Evolutionary conservation across 2,888 invertebrate species (phyloP).

Genomic region (Volucella inflata): DNA sequence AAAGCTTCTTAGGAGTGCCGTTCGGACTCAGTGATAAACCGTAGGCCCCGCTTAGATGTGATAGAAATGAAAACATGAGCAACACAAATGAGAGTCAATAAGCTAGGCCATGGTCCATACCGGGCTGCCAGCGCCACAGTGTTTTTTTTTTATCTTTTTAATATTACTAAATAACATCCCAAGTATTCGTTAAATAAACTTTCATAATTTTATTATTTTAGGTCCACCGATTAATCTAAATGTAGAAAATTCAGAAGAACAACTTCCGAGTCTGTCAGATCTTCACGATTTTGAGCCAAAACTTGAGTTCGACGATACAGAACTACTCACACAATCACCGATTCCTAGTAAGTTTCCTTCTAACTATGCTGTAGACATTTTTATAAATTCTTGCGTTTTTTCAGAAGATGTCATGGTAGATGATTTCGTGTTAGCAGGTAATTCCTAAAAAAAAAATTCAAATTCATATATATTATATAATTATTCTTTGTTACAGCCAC

Average conservation of each 20-base stretch:
- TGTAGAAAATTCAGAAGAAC: constrained; percentile 88
- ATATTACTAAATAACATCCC: too few species aligned
- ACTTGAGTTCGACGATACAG: constrained; percentile 98
- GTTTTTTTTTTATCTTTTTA: too few species aligned
- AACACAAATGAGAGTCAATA: too few species aligned
- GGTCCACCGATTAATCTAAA: constrained; percentile 83
- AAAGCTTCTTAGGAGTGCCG: too few species aligned
- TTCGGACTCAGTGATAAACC: too few species aligned
- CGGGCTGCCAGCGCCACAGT: too few species aligned
- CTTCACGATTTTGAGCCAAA: constrained; percentile 97
- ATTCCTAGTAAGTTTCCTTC: constrained; percentile 86
- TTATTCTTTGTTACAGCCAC: constrained; percentile 75
- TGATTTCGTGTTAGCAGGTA: constrained; percentile 82
- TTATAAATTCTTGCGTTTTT: constrained; percentile 75
- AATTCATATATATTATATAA: not conserved
- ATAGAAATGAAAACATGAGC: too few species aligned
- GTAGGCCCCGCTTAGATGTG: too few species aligned
- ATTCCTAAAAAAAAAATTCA: constrained; percentile 1
- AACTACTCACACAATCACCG: constrained; percentile 89
- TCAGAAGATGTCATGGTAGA: constrained; percentile 82
- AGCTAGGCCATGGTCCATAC: too few species aligned
- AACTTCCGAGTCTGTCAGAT: constrained; percentile 94
- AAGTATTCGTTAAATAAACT: too few species aligned
- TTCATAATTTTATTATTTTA: constrained; percentile 60
- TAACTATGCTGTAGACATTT: constrained; percentile 34